These are phyloP conservation scores for Thecophora atra DNA, from an alignment of 2,888 invertebrate species.

Conservation along the genomic window DNA sequence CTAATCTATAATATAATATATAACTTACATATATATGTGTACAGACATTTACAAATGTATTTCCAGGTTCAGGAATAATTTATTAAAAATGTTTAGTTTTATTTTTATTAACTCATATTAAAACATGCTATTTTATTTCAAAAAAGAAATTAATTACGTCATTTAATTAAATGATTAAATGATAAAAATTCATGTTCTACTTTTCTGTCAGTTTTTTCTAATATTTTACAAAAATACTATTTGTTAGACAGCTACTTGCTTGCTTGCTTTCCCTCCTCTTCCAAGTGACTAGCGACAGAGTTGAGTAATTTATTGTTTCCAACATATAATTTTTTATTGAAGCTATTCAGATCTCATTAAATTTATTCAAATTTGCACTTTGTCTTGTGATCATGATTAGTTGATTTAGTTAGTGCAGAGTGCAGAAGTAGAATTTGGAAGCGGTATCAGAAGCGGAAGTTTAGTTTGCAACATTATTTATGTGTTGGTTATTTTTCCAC, in stretches of 20 bases:
- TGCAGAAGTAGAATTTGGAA: slow-evolving; percentile 7
- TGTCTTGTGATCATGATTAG: slow-evolving; percentile 42
- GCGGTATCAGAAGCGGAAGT: slow-evolving; percentile 9
- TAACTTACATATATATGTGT: no score
- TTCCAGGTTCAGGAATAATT: no score
- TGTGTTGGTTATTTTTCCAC: slow-evolving; percentile 58
- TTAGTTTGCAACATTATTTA: slow-evolving; percentile 44
- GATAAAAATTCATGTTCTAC: not conserved
- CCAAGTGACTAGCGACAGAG: no score
- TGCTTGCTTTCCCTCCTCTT: slow-evolving; percentile 7
- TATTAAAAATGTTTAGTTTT: no score
- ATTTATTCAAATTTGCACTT: not conserved
- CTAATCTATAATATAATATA: no score
- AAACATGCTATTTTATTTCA: not conserved
- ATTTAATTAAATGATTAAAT: no score
- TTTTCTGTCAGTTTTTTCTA: not conserved
- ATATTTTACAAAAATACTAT: not conserved
- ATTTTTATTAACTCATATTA: no score
- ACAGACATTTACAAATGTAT: no score
- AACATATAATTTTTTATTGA: not conserved
- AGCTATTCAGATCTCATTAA: not conserved
- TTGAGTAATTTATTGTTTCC: no score
- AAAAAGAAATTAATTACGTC: not conserved
- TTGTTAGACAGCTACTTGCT: slow-evolving; percentile 14
- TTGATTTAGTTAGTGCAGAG: slow-evolving; percentile 42